Conservation (phyloP, 2,797 vertebrate genomes). For the Arrhamphus sclerolepis region DNA sequence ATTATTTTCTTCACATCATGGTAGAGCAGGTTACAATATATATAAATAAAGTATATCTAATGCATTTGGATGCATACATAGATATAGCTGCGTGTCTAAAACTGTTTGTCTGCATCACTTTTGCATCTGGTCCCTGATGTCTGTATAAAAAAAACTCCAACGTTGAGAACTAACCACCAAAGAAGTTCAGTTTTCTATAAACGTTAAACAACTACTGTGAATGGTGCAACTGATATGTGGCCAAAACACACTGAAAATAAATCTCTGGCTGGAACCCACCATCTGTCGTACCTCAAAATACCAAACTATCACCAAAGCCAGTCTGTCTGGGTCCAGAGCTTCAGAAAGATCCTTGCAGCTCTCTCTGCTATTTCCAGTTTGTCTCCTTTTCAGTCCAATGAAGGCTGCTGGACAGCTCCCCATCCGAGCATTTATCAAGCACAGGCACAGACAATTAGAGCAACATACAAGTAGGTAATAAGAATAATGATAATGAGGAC, state of each 20-base stretch:
- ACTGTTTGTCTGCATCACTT: too few species aligned
- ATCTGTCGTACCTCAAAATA: slow-evolving; percentile 60
- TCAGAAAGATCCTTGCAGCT: slow-evolving; percentile 39
- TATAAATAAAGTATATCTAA: too few species aligned
- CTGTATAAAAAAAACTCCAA: too few species aligned
- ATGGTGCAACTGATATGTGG: slow-evolving; percentile 9
- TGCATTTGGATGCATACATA: too few species aligned
- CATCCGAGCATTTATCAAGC: slow-evolving; percentile 6
- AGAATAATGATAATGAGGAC: too few species aligned
- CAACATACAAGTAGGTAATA: too few species aligned
- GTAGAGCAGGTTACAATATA: background rate
- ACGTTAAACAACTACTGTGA: background rate
- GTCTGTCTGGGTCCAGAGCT: slow-evolving; percentile 32
- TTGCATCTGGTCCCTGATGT: too few species aligned
- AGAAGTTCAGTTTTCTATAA: too few species aligned
- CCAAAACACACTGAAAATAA: slow-evolving; percentile 39
- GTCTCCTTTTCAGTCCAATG: slow-evolving; percentile 27
- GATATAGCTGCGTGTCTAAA: too few species aligned
- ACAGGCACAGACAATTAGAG: too few species aligned
- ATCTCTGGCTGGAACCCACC: slow-evolving; percentile 41
- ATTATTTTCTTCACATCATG: background rate
- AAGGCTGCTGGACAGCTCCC: slow-evolving; percentile 6
- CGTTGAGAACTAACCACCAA: too few species aligned
- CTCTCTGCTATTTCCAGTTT: slow-evolving; percentile 23
- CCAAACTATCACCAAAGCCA: slow-evolving; percentile 44